Percentiles rank a stretch among this genome's conserved stretches.
Evolutionary conservation across 1,140 invertebrate genomes (phyloP).

Genomic region (Tyrophagus putrescentiae): DNA sequence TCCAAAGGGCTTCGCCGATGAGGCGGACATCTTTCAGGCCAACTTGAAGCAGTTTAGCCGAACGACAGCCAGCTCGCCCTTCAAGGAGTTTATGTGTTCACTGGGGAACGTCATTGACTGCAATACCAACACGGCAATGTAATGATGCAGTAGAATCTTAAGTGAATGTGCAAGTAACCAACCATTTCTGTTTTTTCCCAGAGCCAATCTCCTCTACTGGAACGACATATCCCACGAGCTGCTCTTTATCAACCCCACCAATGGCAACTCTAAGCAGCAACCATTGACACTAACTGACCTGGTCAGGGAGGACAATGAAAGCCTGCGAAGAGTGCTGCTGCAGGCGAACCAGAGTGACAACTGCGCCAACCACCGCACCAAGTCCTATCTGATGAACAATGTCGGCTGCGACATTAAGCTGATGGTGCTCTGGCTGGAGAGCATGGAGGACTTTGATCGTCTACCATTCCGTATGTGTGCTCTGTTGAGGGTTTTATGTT

Average conservation of each 20-base stretch:
- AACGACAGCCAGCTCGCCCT: conserved; percentile 63
- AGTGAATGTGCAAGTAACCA: neutral
- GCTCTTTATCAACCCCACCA: conserved; percentile 78
- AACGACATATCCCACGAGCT: conserved; percentile 86
- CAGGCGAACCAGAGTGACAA: conserved; percentile 15
- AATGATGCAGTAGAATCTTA: conserved; percentile 3
- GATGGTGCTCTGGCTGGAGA: conserved; percentile 85
- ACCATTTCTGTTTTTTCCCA: conserved; percentile 50
- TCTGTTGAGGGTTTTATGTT: neutral
- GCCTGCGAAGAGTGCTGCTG: neutral
- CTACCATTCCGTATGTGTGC: conserved; percentile 58
- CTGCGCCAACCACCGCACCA: conserved; percentile 1
- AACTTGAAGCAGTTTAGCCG: conserved; percentile 27
- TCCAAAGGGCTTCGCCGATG: conserved; percentile 57
- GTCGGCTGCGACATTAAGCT: conserved; percentile 48
- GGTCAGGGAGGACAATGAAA: conserved; percentile 6
- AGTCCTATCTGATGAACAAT: conserved; percentile 15
- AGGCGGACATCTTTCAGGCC: conserved; percentile 54
- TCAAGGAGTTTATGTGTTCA: conserved; percentile 59
- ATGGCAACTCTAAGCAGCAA: conserved; percentile 4
- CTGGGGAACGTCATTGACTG: conserved; percentile 74
- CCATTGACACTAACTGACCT: conserved; percentile 10
- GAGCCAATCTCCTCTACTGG: conserved; percentile 71
- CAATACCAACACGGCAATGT: conserved; percentile 53
- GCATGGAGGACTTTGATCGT: conserved; percentile 72